Percentiles rank a stretch among this genome's conserved stretches.
Evolutionary conservation across 2,888 invertebrate genomes (phyloP).

Genomic region (Aspidapion aeneum): DNA sequence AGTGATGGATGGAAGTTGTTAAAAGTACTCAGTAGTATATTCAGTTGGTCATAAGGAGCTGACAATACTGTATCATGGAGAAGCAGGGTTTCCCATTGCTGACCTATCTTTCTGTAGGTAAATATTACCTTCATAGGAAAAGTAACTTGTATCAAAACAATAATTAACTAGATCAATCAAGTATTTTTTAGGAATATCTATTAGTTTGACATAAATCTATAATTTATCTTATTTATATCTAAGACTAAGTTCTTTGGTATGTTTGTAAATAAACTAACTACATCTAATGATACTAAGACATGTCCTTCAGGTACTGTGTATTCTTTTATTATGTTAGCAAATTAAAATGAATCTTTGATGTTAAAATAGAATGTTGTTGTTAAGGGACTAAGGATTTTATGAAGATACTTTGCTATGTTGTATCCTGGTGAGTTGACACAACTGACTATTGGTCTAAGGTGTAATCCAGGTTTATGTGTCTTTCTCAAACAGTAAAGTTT

Average conservation of each 20-base stretch:
- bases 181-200: not conserved
- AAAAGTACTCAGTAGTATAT: no score
- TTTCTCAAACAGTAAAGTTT: not conserved
- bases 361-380: not conserved
- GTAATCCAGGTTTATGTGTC: not conserved
- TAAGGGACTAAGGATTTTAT: not conserved
- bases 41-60: no score
- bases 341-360: not conserved
- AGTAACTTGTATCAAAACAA: not conserved
- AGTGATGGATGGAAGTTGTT: no score
- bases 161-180: not conserved
- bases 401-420: not conserved
- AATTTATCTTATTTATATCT: not conserved
- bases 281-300: not conserved
- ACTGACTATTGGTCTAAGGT: not conserved
- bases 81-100: not conserved
- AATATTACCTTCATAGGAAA: not conserved
- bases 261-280: not conserved
- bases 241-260: not conserved
- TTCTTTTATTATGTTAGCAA: not conserved
- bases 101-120: not conserved
- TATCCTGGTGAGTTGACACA: not conserved
- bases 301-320: not conserved
- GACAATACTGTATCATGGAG: not conserved
- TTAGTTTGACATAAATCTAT: not conserved